These are phyloP conservation scores for Pristis pectinata DNA, from an alignment of 2,797 vertebrate genomes.

Conservation along the genomic window DNA sequence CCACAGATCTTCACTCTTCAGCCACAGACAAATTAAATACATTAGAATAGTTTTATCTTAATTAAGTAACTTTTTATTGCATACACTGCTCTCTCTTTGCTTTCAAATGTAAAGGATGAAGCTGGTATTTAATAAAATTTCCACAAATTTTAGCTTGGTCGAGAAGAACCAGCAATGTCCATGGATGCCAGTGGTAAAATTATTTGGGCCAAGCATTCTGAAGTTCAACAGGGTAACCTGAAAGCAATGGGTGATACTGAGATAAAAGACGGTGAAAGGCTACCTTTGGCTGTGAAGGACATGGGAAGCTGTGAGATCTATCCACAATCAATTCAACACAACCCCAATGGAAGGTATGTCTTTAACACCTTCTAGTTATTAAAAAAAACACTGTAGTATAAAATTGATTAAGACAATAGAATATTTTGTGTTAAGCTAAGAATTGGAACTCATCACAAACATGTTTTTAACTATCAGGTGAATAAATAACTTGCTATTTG, in stretches of 20 bases:
- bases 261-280: slow-evolving; percentile 91
- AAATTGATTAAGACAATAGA: neutral
- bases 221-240: slow-evolving; percentile 92
- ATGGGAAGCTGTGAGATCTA: slow-evolving; percentile 99
- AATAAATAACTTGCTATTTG: no score
- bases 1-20: neutral
- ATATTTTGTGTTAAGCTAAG: neutral
- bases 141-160: slow-evolving; percentile 70
- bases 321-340: slow-evolving; percentile 96
- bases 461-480: neutral
- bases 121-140: neutral
- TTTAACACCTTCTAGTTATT: neutral
- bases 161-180: slow-evolving; percentile 96
- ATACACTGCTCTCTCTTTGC: neutral
- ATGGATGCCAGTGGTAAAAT: slow-evolving; percentile 98
- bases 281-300: slow-evolving; percentile 91
- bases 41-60: neutral
- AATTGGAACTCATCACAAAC: no score
- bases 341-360: slow-evolving; percentile 86
- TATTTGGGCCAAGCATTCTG: slow-evolving; percentile 96
- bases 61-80: neutral
- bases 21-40: neutral
- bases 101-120: neutral
- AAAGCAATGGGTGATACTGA: slow-evolving; percentile 97
- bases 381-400: neutral